These are phyloP conservation scores for Sesamia nonagrioides DNA, from an alignment of 1,140 invertebrate genomes.

Conservation along the genomic window DNA sequence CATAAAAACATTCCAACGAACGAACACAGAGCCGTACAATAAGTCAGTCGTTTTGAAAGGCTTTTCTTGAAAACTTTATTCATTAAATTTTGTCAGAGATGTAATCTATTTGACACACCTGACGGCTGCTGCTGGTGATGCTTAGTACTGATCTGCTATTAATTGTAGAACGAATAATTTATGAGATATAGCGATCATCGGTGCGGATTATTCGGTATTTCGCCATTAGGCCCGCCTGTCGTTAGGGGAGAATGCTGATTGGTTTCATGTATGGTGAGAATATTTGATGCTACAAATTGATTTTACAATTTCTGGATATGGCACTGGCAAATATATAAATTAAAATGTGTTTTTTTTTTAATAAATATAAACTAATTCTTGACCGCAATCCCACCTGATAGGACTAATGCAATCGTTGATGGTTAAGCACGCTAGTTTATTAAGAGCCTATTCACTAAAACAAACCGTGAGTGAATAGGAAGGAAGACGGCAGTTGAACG, in stretches of 20 bases:
- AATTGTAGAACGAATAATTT: slow-evolving; percentile 71
- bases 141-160: slow-evolving; percentile 51
- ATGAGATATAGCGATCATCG: slow-evolving; percentile 68
- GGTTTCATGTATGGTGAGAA: slow-evolving; percentile 28
- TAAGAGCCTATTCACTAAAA: no score
- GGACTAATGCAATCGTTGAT: no score
- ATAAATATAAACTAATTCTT: no score
- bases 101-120: slow-evolving; percentile 47
- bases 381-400: no score
- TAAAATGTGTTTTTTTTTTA: no score
- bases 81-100: slow-evolving; percentile 47
- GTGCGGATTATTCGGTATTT: slow-evolving; percentile 67
- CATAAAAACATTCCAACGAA: neutral
- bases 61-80: slow-evolving; percentile 48
- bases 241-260: slow-evolving; percentile 51
- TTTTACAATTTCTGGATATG: neutral
- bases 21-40: neutral
- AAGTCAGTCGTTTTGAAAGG: slow-evolving; percentile 15
- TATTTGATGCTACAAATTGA: slow-evolving; percentile 42
- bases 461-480: no score
- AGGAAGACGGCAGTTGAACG: no score
- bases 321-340: no score
- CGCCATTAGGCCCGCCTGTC: slow-evolving; percentile 65
- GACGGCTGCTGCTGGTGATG: slow-evolving; percentile 13
- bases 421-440: no score